Conservation (phyloP, 1,140 invertebrate genomes). For the Cydia splendana region DNA sequence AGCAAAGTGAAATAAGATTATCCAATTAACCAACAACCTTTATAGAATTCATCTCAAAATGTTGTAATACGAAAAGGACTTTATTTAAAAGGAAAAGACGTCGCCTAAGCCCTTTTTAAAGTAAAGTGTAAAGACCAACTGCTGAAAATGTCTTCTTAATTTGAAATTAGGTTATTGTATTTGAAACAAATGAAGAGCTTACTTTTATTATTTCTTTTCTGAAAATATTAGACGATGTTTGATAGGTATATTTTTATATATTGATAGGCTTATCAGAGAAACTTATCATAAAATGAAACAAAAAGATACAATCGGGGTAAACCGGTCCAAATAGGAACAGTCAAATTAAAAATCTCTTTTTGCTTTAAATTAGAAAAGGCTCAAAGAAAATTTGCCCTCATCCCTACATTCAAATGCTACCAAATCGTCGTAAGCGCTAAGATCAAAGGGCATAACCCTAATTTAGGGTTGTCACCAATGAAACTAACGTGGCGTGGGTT, state of each 20-base stretch:
- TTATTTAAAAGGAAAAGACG: background rate
- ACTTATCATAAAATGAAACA: too few relatives aligned
- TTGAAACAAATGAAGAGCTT: background rate
- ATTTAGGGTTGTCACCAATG: slow-evolving; percentile 19
- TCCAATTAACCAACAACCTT: background rate
- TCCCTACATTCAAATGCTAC: background rate
- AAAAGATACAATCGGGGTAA: too few relatives aligned
- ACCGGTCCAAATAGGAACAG: too few relatives aligned
- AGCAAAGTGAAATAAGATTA: background rate
- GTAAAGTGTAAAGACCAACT: background rate
- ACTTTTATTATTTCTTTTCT: too few relatives aligned
- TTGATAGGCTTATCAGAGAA: too few relatives aligned
- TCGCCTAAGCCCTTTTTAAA: background rate
- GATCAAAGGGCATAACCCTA: slow-evolving; percentile 18
- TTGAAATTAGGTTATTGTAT: background rate
- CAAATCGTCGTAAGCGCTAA: slow-evolving; percentile 4
- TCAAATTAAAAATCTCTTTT: background rate
- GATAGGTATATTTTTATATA: background rate
- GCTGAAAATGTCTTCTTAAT: background rate
- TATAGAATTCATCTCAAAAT: background rate
- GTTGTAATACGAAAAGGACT: background rate
- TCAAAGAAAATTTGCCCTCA: background rate
- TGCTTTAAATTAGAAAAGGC: background rate
- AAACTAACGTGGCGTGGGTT: slow-evolving; percentile 2
- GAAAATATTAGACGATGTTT: background rate